These are phyloP conservation scores for Galerucella pusilla DNA, from an alignment of 2,888 invertebrate species.

Conservation along the genomic window DNA sequence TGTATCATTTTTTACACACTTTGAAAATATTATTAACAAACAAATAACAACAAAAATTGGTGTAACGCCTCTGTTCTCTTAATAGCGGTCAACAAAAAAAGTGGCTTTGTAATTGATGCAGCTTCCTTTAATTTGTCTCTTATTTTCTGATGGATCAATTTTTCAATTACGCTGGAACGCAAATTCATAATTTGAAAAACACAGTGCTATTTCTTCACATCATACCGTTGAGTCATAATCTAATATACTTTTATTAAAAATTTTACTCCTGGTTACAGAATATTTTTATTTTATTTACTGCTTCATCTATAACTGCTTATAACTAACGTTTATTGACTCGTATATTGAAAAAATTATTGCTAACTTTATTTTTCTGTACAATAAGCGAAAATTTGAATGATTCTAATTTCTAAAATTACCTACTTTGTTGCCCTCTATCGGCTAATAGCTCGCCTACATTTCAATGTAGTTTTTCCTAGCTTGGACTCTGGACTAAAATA, in stretches of 20 bases:
- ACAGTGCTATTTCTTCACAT: slow-evolving; percentile 8
- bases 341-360: too few species aligned
- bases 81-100: slow-evolving; percentile 9
- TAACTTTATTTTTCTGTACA: too few species aligned
- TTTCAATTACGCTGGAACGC: slow-evolving; percentile 29
- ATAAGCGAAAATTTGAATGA: too few species aligned
- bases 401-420: too few species aligned
- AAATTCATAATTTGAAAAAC: slow-evolving; percentile 28
- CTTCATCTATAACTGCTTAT: too few species aligned
- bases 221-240: slow-evolving; percentile 17
- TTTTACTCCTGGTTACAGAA: too few species aligned
- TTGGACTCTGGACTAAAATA: too few species aligned
- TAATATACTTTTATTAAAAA: neutral
- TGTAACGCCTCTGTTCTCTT: slow-evolving; percentile 5
- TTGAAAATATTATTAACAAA: neutral
- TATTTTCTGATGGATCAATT: slow-evolving; percentile 26
- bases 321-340: too few species aligned
- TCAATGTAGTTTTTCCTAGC: too few species aligned
- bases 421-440: too few species aligned
- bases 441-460: too few species aligned
- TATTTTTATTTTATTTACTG: too few species aligned
- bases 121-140: slow-evolving; percentile 24
- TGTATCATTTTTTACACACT: neutral
- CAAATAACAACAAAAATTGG: neutral
- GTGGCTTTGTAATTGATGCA: slow-evolving; percentile 26